A percentile compares a stretch with the other conserved stretches of the same genome.
phyloP scores from a whole-genome alignment of 1,140 invertebrate species.

The Lepidurus apus region DNA sequence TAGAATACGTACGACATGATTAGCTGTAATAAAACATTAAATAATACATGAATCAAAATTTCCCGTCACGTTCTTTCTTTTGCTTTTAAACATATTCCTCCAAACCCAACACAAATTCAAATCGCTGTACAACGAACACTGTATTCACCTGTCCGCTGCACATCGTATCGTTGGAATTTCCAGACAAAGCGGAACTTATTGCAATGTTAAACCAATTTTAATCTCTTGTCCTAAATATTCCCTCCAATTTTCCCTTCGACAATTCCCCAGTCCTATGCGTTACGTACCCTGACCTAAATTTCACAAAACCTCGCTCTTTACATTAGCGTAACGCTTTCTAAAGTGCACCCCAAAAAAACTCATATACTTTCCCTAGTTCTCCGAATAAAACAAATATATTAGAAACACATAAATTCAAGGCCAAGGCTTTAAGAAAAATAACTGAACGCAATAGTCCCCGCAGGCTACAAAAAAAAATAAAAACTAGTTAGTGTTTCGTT shows the following conservation, averaged over 20 bases:
- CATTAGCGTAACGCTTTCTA: neutral
- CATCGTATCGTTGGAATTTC: neutral
- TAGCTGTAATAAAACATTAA: neutral
- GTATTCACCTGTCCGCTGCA: too few relatives aligned
- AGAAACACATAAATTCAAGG: too few relatives aligned
- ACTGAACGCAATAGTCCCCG: too few relatives aligned
- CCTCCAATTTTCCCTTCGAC: neutral
- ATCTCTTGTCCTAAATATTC: neutral
- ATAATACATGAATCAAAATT: neutral
- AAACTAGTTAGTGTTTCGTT: too few relatives aligned
- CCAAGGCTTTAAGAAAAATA: too few relatives aligned
- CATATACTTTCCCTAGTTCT: neutral
- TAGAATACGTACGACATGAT: conserved; percentile 6
- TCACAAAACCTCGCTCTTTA: neutral
- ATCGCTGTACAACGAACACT: too few relatives aligned
- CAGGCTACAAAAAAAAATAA: too few relatives aligned
- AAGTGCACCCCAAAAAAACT: neutral
- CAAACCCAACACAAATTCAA: too few relatives aligned
- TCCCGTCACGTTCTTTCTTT: neutral
- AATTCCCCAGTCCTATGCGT: neutral
- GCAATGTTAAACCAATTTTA: neutral
- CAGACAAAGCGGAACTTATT: neutral
- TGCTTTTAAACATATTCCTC: neutral
- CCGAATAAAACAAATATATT: neutral
- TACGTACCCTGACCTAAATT: neutral